These are phyloP conservation scores for Oenanthe melanoleuca DNA, from an alignment of 2,113 vertebrate genomes.

Conservation along the genomic window DNA sequence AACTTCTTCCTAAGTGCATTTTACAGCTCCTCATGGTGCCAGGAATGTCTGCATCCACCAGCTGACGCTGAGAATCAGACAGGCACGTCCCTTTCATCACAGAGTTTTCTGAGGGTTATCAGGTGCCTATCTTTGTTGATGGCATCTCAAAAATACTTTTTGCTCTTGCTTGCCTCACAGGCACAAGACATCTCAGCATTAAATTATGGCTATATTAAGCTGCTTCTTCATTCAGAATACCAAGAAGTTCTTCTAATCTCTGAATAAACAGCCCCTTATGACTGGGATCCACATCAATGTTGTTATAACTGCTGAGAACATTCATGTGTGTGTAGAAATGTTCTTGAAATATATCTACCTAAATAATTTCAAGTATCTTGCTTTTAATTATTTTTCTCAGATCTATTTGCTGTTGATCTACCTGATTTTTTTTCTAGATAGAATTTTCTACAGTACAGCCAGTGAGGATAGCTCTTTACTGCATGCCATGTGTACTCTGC, in stretches of 20 bases:
- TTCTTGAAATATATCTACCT: neutral
- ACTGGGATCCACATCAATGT: neutral
- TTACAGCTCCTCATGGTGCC: neutral
- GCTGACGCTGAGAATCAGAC: neutral
- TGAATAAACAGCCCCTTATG: neutral
- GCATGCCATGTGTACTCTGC: neutral
- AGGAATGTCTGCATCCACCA: neutral
- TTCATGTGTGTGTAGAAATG: neutral
- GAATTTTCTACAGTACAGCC: neutral
- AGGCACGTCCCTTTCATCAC: neutral
- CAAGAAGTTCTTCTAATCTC: neutral
- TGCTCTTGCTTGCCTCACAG: neutral
- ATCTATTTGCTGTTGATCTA: neutral
- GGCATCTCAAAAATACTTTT: neutral
- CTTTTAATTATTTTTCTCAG: neutral
- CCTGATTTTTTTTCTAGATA: neutral
- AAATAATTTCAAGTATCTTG: neutral
- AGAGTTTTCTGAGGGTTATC: neutral
- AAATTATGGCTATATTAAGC: neutral
- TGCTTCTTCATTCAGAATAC: neutral
- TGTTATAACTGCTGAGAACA: neutral
- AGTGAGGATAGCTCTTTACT: neutral
- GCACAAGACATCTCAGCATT: neutral
- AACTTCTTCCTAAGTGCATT: neutral
- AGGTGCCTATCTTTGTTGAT: neutral